phyloP scores from a whole-genome alignment of 2,888 invertebrate species.

The Eugnorisma glareosa region DNA sequence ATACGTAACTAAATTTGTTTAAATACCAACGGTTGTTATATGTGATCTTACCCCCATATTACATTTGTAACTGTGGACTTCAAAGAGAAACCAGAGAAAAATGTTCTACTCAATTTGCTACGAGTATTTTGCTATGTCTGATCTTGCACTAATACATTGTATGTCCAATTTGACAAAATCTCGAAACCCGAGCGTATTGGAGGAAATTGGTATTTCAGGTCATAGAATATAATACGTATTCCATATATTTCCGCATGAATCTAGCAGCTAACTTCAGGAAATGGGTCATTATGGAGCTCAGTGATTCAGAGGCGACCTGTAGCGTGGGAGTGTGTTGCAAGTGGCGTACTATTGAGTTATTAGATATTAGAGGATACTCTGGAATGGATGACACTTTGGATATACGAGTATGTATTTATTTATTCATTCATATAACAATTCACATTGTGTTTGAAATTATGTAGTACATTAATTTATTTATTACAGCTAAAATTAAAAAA shows the following conservation, averaged over 20 bases:
- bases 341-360: background rate
- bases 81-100: background rate
- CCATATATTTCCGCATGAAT: conserved; percentile 22
- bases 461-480: too few species aligned
- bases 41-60: too few species aligned
- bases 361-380: background rate
- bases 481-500: too few species aligned
- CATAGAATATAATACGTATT: conserved; percentile 15
- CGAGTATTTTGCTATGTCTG: background rate
- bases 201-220: conserved; percentile 40
- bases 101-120: background rate
- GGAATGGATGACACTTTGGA: background rate
- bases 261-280: conserved; percentile 47
- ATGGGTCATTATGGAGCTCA: conserved; percentile 37
- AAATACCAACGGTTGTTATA: too few species aligned
- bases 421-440: too few species aligned
- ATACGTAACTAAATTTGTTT: too few species aligned
- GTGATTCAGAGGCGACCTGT: conserved; percentile 50
- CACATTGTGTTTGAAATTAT: too few species aligned
- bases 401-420: background rate
- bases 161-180: conserved; percentile 4
- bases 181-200: background rate
- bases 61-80: background rate
- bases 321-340: conserved; percentile 6
- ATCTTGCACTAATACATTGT: background rate